Conservation (phyloP, 2,888 invertebrate genomes). For the Platypus cylindrus region DNA sequence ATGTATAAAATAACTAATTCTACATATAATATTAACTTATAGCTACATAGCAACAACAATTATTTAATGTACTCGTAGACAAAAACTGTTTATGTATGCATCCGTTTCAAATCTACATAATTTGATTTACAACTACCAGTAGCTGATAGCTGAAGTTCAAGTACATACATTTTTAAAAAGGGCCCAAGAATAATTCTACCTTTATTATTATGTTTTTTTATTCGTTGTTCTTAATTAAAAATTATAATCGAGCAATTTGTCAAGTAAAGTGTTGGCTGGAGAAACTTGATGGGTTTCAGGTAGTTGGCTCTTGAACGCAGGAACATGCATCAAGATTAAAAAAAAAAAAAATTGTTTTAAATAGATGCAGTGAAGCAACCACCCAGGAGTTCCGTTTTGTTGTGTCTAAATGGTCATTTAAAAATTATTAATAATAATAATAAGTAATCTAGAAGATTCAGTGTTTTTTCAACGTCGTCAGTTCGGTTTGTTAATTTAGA, state of each 20-base stretch:
- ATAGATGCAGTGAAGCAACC: constrained; percentile 12
- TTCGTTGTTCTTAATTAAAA: constrained; percentile 29
- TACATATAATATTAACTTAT: no score
- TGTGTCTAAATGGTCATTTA: no score
- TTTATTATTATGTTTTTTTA: no score
- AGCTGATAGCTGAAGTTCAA: not conserved
- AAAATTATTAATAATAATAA: no score
- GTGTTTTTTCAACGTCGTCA: no score
- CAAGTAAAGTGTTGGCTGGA: constrained; percentile 28
- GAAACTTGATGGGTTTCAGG: constrained; percentile 14
- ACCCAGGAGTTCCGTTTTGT: constrained; percentile 13
- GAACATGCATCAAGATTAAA: constrained; percentile 12
- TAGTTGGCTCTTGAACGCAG: no score
- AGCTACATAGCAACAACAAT: no score
- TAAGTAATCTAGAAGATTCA: no score
- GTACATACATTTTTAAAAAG: not conserved
- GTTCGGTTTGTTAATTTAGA: no score
- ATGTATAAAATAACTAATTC: no score
- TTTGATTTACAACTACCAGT: constrained; percentile 1
- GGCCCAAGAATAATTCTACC: not conserved
- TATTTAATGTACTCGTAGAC: no score
- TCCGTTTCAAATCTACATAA: constrained; percentile 1
- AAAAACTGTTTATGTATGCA: not conserved
- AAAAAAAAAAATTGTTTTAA: constrained; percentile 10
- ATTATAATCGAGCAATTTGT: constrained; percentile 35